Base-by-base conservation (phyloP, 1,140 invertebrate species). In the Macrobrachium rosenbergii region DNA sequence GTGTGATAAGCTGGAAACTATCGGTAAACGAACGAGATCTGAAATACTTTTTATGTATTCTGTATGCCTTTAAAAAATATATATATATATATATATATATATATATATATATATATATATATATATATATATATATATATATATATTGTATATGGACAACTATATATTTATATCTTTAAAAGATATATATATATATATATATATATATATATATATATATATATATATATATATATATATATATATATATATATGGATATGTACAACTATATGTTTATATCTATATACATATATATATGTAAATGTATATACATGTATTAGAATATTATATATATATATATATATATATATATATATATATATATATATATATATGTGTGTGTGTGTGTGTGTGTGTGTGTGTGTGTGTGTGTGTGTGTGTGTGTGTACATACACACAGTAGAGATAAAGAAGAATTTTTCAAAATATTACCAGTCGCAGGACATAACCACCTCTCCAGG, bases 141-240 rank as follows among this genome's bases (percentile, higher is more conserved):
- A 69, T 69, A 69, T 69, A 23, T n/a, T 67, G 11, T 69, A 69
- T 69, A 69, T 69, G n/a, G n/a, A n/a, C n/a, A n/a, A n/a, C n/a
- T n/a, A n/a, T n/a, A n/a, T n/a, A 52, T 52, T 52, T 52, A 52
- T 67, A n/a, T 19, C 3, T n/a, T n/a, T 67, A 67, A 67, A 23
- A 5, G 12, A 69, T 69, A n/a, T n/a, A n/a, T n/a, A n/a, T n/a
- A n/a, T n/a, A n/a, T n/a, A n/a, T n/a, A n/a, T n/a, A n/a, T n/a
- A n/a, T n/a, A 67, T 67, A 67, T 67, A 67, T 67, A 67, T 67
- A 67, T 67, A 67, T 67, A 67, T n/a, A 67, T 67, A 67, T 23
- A 67, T 67, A 67, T 67, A 67, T 67, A 67, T 67, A 67, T 67
- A 67, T 67, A 67, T 67, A 67, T 67, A 67, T 67, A 67, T 67